Conservation (phyloP, 2,888 invertebrate species). For the Antitype chi region DNA sequence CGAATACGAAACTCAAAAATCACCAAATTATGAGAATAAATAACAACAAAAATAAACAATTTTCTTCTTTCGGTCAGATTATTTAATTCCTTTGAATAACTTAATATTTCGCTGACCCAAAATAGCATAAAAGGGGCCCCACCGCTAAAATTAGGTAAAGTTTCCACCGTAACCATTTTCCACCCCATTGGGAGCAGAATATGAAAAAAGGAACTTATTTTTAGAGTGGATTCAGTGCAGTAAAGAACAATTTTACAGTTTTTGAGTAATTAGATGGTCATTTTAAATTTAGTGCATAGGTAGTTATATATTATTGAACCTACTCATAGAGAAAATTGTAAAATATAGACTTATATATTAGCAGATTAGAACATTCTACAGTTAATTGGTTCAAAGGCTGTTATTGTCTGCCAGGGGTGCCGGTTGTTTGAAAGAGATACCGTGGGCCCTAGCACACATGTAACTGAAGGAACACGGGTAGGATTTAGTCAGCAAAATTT, state of each 20-base stretch:
- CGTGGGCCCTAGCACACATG: too few relatives aligned
- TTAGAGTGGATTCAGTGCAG: constrained; percentile 15
- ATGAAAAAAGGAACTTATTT: constrained; percentile 43
- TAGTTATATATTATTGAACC: neutral
- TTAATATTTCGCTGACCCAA: constrained; percentile 39
- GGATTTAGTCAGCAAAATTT: too few relatives aligned
- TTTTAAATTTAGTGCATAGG: neutral
- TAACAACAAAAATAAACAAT: neutral
- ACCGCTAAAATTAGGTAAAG: constrained; percentile 53
- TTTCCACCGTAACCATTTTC: constrained; percentile 51
- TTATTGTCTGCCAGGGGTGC: too few relatives aligned
- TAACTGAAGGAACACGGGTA: too few relatives aligned
- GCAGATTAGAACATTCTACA: too few relatives aligned
- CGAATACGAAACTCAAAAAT: neutral
- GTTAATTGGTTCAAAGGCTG: too few relatives aligned
- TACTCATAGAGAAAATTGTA: neutral
- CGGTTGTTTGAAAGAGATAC: too few relatives aligned
- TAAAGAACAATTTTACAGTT: neutral
- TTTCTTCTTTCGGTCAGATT: constrained; percentile 35
- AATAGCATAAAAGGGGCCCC: constrained; percentile 41
- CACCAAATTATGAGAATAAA: neutral
- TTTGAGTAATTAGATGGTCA: neutral
- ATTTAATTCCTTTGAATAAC: constrained; percentile 48
- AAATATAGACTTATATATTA: too few relatives aligned
- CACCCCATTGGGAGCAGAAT: constrained; percentile 33